Evolutionary conservation across 2,888 invertebrate genomes (phyloP).

Genomic region (Colletes collaris): DNA sequence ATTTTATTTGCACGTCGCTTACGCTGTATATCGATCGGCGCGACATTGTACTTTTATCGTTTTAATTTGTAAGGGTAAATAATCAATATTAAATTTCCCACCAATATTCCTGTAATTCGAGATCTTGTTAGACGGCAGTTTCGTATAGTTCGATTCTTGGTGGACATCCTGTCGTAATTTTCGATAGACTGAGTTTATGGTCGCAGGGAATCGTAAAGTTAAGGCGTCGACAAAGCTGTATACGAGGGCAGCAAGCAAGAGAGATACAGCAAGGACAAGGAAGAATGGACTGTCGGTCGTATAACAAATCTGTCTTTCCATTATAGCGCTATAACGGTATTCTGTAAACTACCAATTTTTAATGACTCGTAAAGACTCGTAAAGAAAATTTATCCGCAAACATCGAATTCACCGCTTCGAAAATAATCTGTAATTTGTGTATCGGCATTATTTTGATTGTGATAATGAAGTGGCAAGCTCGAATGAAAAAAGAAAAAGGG

Average conservation of each 20-base stretch:
- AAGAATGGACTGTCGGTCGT: slow-evolving; percentile 26
- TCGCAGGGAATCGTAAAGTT: slow-evolving; percentile 67
- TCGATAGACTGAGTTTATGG: slow-evolving; percentile 76
- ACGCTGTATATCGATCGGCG: too few species aligned
- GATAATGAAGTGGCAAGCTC: not conserved
- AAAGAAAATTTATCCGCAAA: not conserved
- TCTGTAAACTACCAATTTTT: not conserved
- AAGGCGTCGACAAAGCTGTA: slow-evolving; percentile 52
- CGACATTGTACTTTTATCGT: too few species aligned
- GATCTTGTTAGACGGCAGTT: slow-evolving; percentile 31
- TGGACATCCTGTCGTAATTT: slow-evolving; percentile 73
- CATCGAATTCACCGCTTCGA: too few species aligned
- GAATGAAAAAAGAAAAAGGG: too few species aligned
- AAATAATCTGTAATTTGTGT: not conserved
- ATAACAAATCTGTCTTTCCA: slow-evolving; percentile 36
- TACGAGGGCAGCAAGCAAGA: slow-evolving; percentile 35
- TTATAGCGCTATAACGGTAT: slow-evolving; percentile 34
- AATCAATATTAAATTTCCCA: too few species aligned
- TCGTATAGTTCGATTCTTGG: slow-evolving; percentile 64
- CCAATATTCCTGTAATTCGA: slow-evolving; percentile 34
- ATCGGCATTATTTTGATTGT: not conserved
- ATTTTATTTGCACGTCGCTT: too few species aligned
- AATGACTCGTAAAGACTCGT: slow-evolving; percentile 13
- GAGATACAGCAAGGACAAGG: slow-evolving; percentile 24
- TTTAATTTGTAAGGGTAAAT: too few species aligned